phyloP scores from a whole-genome alignment of 2,888 invertebrate species.

The Ganaspis brasiliensis region DNA sequence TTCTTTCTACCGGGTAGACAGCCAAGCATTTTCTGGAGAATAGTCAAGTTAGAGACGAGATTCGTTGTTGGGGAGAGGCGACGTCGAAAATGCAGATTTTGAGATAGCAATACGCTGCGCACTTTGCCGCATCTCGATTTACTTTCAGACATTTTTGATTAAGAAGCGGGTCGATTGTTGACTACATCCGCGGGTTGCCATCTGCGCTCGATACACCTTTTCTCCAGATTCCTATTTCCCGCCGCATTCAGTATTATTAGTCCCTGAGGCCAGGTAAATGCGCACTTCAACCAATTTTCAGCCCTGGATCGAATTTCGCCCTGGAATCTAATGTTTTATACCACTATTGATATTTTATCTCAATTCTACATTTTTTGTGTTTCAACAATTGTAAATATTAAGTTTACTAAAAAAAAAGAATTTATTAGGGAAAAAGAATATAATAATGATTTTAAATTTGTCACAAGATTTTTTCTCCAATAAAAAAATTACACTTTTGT shows the following conservation, averaged over 20 bases:
- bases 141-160: constrained; percentile 66
- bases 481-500: no score
- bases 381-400: background rate
- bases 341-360: background rate
- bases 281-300: constrained; percentile 23
- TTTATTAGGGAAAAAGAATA: no score
- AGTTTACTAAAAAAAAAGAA: no score
- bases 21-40: background rate
- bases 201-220: constrained; percentile 70
- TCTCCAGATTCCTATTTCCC: constrained; percentile 62
- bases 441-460: background rate
- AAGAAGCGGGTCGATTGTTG: constrained; percentile 59
- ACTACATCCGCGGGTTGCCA: constrained; percentile 68
- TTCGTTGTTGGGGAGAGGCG: constrained; percentile 9
- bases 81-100: constrained; percentile 45
- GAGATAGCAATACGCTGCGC: constrained; percentile 39
- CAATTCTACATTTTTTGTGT: background rate
- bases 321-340: background rate
- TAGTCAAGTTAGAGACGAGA: background rate
- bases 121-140: constrained; percentile 47
- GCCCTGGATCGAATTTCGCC: constrained; percentile 21
- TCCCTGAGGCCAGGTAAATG: constrained; percentile 37
- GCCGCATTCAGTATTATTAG: constrained; percentile 69
- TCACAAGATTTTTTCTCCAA: background rate
- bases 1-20: background rate